These are phyloP conservation scores for Felis chaus DNA, from an alignment of 2,113 vertebrate species.

Conservation along the genomic window DNA sequence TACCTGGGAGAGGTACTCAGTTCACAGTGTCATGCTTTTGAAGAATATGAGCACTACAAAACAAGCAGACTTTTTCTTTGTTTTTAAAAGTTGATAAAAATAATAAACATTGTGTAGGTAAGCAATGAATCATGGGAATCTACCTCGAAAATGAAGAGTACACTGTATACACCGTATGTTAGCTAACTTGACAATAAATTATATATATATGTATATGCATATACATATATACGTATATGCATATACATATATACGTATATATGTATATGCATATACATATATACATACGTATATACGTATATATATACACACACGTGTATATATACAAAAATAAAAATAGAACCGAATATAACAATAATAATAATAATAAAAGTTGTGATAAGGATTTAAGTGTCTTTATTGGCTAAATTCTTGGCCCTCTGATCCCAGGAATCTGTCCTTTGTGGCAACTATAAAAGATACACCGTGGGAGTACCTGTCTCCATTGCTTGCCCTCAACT, in stretches of 20 bases:
- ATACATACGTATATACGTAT: too few species aligned
- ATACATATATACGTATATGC: too few species aligned
- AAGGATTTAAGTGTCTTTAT: not conserved
- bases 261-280: too few species aligned
- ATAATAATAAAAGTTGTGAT: not conserved
- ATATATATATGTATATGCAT: too few species aligned
- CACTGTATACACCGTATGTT: too few species aligned
- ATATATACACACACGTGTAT: too few species aligned
- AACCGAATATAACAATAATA: not conserved
- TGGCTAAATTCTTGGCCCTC: not conserved
- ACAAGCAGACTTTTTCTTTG: not conserved
- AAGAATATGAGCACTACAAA: not conserved
- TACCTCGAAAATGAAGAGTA: too few species aligned
- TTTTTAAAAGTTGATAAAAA: not conserved
- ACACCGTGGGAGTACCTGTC: fast-evolving
- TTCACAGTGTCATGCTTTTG: not conserved
- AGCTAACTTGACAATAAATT: too few species aligned
- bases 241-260: too few species aligned
- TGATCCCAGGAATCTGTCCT: not conserved
- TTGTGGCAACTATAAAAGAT: not conserved
- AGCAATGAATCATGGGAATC: too few species aligned
- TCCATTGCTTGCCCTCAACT: not conserved
- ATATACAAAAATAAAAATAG: too few species aligned
- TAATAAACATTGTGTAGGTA: too few species aligned
- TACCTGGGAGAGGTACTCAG: fast-evolving